Conservation (phyloP, 1,140 invertebrate genomes). For the Muscidifurax raptorellus region DNA sequence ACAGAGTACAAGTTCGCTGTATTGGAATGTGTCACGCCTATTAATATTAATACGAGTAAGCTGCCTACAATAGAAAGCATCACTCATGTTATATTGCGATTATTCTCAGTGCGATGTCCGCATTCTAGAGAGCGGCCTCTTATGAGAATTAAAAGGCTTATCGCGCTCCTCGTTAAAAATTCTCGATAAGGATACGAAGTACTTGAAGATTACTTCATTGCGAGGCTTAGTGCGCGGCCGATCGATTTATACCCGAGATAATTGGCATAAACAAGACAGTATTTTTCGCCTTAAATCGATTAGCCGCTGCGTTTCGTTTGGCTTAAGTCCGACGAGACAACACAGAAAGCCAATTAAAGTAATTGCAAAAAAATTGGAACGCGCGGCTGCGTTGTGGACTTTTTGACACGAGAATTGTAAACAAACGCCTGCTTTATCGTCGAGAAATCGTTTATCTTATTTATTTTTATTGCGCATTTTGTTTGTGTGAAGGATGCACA, state of each 20-base stretch:
- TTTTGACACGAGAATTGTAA: no score
- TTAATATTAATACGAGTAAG: no score
- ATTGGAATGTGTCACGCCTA: no score
- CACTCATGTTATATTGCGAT: background rate
- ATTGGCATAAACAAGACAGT: constrained; percentile 9
- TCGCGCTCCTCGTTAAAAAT: background rate
- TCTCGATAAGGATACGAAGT: background rate
- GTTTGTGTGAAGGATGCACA: no score
- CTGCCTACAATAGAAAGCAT: background rate
- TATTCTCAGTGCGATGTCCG: background rate
- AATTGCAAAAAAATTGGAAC: background rate
- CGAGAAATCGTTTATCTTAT: no score
- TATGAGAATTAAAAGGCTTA: background rate
- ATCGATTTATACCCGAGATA: background rate
- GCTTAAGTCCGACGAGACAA: background rate
- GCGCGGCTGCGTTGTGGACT: no score
- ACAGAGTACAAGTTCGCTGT: no score
- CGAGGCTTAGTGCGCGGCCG: background rate
- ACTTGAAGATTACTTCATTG: background rate
- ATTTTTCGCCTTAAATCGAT: constrained; percentile 6
- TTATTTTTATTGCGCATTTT: no score
- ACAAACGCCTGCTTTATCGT: no score
- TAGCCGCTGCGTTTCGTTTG: background rate
- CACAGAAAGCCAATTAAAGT: background rate
- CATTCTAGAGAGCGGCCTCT: background rate